Base-by-base conservation (phyloP, 2,888 invertebrate species). In the Romanomermis culicivorax region DNA sequence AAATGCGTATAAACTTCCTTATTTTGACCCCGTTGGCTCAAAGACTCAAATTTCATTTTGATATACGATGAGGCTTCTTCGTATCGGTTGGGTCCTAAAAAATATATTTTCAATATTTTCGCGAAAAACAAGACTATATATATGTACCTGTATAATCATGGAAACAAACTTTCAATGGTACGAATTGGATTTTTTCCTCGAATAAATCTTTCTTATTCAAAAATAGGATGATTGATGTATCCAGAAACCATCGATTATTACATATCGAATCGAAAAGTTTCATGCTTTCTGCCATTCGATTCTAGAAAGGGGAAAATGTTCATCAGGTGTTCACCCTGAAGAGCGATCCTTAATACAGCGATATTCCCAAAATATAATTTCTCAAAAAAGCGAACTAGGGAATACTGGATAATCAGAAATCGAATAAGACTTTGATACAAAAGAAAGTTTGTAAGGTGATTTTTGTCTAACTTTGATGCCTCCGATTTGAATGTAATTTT, bases 181-280 rank as follows among this genome's bases (percentile, higher is more conserved):
- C 83, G 68, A 80, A 77, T 58, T 76, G 76, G 61, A 87, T 86
- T 73, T 86, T 87, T 64, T 85, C 83, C 68, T 83, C 83, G 71
- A 87, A 87, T 58, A 87, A 74, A 75, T 87, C 86, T n/a, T n/a
- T n/a, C n/a, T n/a, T n/a, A n/a, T n/a, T n/a, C n/a, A n/a, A n/a
- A n/a, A n/a, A n/a, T n/a, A 87, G 75, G 64, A 86, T 86, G 60
- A 87, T 85, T 11, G 86, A 85, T 2, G 86, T 87, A 62, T 85
- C 83, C 55, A 82, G 80, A 70, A 86, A 86, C 86, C 86, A 87
- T 70, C 85, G 85, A 69, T 84, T 86, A 73, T 87, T 87, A 70
- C 85, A 86, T 69, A 87, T 87, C 1, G 85, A 86, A 71, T 87
- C 86, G 70, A 87, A 87, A 43, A 87, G 73, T 69, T 85, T 85